phyloP scores from a whole-genome alignment of 2,797 vertebrate genomes.

The Setipinna tenuifilis region DNA sequence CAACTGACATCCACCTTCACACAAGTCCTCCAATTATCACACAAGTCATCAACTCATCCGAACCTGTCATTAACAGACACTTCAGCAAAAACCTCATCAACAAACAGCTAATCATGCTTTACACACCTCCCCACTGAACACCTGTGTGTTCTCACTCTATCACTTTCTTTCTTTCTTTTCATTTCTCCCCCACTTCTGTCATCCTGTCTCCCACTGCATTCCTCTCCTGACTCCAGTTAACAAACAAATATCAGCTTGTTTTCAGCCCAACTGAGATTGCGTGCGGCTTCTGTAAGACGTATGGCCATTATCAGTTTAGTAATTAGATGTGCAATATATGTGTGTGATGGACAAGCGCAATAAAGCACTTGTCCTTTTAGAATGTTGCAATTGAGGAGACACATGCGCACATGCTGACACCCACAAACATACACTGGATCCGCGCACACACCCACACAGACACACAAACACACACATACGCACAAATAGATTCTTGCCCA shows the following conservation, averaged over 20 bases:
- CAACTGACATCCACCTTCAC: not conserved
- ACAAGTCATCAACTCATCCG: not conserved
- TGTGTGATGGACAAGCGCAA: not conserved
- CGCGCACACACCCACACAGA: not conserved
- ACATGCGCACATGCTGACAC: not conserved
- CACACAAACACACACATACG: not conserved
- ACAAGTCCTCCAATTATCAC: not conserved
- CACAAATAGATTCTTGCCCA: constrained; percentile 23
- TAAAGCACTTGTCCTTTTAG: not conserved
- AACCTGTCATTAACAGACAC: not conserved
- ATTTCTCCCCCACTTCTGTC: constrained; percentile 50
- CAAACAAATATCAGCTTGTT: not conserved
- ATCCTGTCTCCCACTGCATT: constrained; percentile 45
- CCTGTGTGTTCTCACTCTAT: constrained; percentile 46
- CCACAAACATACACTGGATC: constrained; percentile 47
- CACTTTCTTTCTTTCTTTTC: constrained; percentile 51
- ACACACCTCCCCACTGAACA: not conserved
- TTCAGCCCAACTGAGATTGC: not conserved
- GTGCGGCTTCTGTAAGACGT: not conserved
- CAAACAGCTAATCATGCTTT: not conserved
- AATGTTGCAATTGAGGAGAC: not conserved
- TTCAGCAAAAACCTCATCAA: constrained; percentile 2
- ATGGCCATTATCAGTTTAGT: not conserved
- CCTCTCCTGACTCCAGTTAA: not conserved
- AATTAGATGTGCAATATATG: not conserved